Evolutionary conservation across 2,113 vertebrate species (phyloP), one percentile per base, ranked within the genome.

Genomic region (Triplophysa tibetana): DNA sequence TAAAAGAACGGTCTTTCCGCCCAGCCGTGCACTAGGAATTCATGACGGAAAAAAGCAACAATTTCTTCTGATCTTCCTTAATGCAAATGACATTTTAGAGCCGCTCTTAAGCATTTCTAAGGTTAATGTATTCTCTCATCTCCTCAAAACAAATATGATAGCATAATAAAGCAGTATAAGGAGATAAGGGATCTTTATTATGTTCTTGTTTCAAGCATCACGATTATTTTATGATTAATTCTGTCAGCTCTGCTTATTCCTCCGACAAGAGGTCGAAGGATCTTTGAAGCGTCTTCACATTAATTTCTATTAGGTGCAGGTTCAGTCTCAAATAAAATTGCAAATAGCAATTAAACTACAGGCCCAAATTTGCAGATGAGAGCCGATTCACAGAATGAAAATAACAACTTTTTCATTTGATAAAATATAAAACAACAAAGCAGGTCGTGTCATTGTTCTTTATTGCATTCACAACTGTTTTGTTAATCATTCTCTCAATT

Each of bases 291-390:
- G 87, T 89, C 87, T 86, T 82, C 87, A 82, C 70, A 87, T 89
- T 88, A 91, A 92, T 91, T 94, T 93, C 89, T 91, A 91, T 93
- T 92, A 91, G 90, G 88, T 78, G 38, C 69, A 91, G 89, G 91
- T 92, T 92, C 87, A 90, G 89, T 88, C 89, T 83, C 89, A 87
- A 93, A 93, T 94, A 92, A 93, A 93, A 94, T 92, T 93, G 93
- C 90, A 92, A 94, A 94, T 92, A 90, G 88, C 88, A 80, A 90
- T 80, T 13, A 78, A 87, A 87, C 88, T 43, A 19, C 29, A 70
- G 45, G 50, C 69, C 56, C 75, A 86, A 82, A 48, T 79, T 82
- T 83, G 86, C 87, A 78, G 93, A 93, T 91, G 92, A 92, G 86
- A 84, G 86, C 84, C 86, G 88, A 85, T 88, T 83, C 88, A 58